Base-by-base conservation (phyloP, 2,797 vertebrate genomes). In the Gallinago stenura region DNA sequence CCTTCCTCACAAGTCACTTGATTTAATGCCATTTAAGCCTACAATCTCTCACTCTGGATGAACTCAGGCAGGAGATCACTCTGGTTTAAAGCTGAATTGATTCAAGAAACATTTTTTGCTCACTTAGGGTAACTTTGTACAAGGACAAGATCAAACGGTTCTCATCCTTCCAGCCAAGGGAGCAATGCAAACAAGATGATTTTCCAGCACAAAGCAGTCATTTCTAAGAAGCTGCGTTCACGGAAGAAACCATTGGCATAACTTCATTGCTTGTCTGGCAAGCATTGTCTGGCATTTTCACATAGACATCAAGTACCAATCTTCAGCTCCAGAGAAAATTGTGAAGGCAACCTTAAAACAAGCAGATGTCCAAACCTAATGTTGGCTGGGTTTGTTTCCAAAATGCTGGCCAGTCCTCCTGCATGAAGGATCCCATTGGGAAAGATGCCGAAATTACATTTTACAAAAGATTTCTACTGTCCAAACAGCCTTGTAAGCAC, bases 301-400 rank as follows among this genome's bases (percentile, higher is more conserved):
- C 83, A 96, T 69, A 65, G 89, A 84, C 89, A 93, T 91, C 89
- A 96, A 94, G 91, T 80, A 96, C 83, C 15, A 10, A 96, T 95
- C 97, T 92, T 91, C 86, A 95, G 93, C 91, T 89, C 92, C 84
- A 90, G 58, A 87, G 86, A 90, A 96, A 88, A 95, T 96, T 97
- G 92, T 96, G 96, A 96, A 96, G 90, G 87, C 87, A 97, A 96
- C 88, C 95, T 95, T 87, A 95, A 94, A 93, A 84, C 58, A 94
- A 97, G 90, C 94, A 97, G 93, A 95, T 96, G 93, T 71, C 93
- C 94, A 96, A 91, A 72, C 51, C 83, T 87, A 94, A 78, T 71
- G 93, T 30, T 93, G 92, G 83, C 76, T 83, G 43, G 43, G 35
- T 96, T 91, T 37, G 28, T 31, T 96, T 91, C 90, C 89, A 96